Base-by-base conservation (phyloP, 1,140 invertebrate genomes). In the Magallana ariakensis region DNA sequence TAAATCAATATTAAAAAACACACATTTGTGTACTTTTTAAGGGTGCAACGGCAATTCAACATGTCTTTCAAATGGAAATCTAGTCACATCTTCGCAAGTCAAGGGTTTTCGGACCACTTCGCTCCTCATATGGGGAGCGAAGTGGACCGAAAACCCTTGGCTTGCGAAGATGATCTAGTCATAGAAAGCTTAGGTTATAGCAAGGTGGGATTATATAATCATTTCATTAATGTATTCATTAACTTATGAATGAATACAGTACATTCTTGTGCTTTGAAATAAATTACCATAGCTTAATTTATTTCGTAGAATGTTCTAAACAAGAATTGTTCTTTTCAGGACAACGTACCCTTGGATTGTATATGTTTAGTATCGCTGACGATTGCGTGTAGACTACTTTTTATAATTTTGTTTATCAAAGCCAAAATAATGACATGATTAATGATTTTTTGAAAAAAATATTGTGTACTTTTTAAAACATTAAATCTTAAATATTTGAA, bases 101-200 rank as follows among this genome's bases (percentile, higher is more conserved):
- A n/a, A n/a, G n/a, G n/a, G n/a, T n/a, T n/a, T n/a, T n/a, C n/a
- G n/a, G n/a, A n/a, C n/a, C n/a, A n/a, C n/a, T n/a, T n/a, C n/a
- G n/a, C n/a, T n/a, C n/a, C n/a, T n/a, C n/a, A n/a, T n/a, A n/a
- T n/a, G n/a, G n/a, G n/a, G n/a, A n/a, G n/a, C n/a, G n/a, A n/a
- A n/a, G n/a, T n/a, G n/a, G n/a, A n/a, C n/a, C n/a, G n/a, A n/a
- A n/a, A n/a, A n/a, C n/a, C n/a, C n/a, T n/a, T n/a, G n/a, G n/a
- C n/a, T n/a, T n/a, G n/a, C n/a, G n/a, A n/a, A n/a, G n/a, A n/a
- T n/a, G n/a, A 33, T 26, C 10, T 75, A 33, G 66, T 75, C 66
- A 75, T 75, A 13, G 22, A 75, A 26, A 75, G 22, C 33, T 75
- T 75, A 75, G 66, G 66, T 11, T 75, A 75, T 75, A 13, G 19